Base-by-base conservation (phyloP, 2,113 vertebrate genomes). In the Gambusia holbrooki region DNA sequence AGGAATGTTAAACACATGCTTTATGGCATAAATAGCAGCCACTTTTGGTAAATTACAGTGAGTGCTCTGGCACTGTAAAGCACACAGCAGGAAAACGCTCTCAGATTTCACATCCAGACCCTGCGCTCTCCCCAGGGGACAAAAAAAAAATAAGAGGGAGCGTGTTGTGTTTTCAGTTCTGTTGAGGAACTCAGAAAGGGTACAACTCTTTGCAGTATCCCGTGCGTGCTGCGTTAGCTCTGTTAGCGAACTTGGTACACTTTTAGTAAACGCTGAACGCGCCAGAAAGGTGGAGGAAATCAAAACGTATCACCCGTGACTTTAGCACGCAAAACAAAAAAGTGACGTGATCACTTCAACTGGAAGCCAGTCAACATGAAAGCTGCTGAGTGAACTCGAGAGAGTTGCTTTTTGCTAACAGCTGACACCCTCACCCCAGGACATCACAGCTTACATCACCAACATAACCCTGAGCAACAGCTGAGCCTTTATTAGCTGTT, bases 41-140 rank as follows among this genome's bases (percentile, higher is more conserved):
- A 92, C 93, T 94, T 94, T 95, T 93, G 93, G 93, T 94, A 95
- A 95, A 95, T 95, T 94, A 95, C 92, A 95, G 93, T 94, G 93
- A 93, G 92, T 89, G 90, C 89, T 93, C 91, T 93, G 89, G 92
- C 94, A 93, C 89, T 92, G 89, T 87, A 84, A 89, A 93, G 90
- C 84, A 87, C 87, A 89, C 93, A 92, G 92, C 93, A 92, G 89
- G 90, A 91, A 92, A 92, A 88, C 58, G 84, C 82, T 93, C 92
- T 95, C 94, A 85, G 82, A 90, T 95, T 94, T 94, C 93, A 93
- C 79, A 90, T 90, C 81, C 87, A 89, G 82, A 86, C 87, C 80
- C 83, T 89, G 88, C 61, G 69, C 81, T 92, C 89, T 92, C 88
- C 91, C 89, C 58, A 13, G 87, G 90, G 87, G 93, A 87, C 86